A percentile compares a stretch with the other conserved stretches of the same genome.
phyloP scores from a whole-genome alignment of 2,888 invertebrate species.

The Noctua fimbriata region DNA sequence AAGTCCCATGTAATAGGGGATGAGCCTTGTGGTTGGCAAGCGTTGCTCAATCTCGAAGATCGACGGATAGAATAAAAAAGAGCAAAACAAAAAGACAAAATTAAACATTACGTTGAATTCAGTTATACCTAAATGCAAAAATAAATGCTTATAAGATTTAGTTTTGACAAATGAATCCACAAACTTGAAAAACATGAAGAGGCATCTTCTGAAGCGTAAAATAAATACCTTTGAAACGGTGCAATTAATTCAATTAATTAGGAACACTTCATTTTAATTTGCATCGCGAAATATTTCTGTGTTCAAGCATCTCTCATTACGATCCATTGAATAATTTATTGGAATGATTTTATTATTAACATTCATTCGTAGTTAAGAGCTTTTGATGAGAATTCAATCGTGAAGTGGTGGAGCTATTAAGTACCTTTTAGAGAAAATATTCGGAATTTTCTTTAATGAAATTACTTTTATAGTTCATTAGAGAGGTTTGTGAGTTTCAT shows the following conservation, averaged over 20 bases:
- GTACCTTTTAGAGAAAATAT: neutral
- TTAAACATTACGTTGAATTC: neutral
- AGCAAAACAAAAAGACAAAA: no score
- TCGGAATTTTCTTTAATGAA: neutral
- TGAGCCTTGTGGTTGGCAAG: neutral
- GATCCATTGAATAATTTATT: slow-evolving; percentile 39
- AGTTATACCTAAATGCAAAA: neutral
- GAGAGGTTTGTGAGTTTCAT: neutral
- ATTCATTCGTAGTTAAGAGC: slow-evolving; percentile 19
- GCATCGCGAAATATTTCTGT: slow-evolving; percentile 29
- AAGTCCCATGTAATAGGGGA: no score
- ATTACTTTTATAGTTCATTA: no score
- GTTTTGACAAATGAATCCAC: neutral
- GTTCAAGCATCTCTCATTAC: slow-evolving; percentile 23
- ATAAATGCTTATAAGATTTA: neutral
- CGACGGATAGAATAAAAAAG: neutral
- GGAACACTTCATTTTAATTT: slow-evolving; percentile 22
- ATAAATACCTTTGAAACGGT: slow-evolving; percentile 33
- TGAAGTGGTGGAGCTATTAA: slow-evolving; percentile 14
- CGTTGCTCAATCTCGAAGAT: neutral
- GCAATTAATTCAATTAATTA: slow-evolving; percentile 39
- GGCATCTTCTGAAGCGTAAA: slow-evolving; percentile 6
- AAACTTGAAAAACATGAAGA: slow-evolving; percentile 5
- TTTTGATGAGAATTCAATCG: slow-evolving; percentile 43
- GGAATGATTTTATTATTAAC: slow-evolving; percentile 22